Evolutionary conservation across 2,797 vertebrate genomes (phyloP), one percentile per base, ranked within the genome.

Genomic region (Pangasius sanitwongsei): DNA sequence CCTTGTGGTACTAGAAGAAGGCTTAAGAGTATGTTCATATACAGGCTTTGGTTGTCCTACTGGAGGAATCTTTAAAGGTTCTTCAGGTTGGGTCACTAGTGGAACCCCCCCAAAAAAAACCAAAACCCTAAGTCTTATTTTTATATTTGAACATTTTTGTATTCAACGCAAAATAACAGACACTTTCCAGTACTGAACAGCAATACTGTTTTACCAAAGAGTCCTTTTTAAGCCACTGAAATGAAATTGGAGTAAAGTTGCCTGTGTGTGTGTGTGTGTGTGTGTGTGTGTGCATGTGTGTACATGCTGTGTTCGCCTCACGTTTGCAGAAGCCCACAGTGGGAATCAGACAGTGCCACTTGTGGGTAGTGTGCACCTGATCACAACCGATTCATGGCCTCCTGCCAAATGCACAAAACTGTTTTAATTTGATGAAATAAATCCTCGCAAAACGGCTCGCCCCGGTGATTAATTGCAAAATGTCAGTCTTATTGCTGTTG

Each of bases 321-420:
- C 90, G 93, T 95, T 95, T 95, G 95, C 95, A 94, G 96, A 94
- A 95, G 93, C 94, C 93, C 96, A 93, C 95, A 96, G 89, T 94
- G 95, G 95, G 95, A 96, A 94, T 96, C 95, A 93, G 94, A 94
- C 94, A 83, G 83, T 94, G 94, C 93, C 96, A 96, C 96, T 96
- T 96, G 96, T 96, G 95, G 95, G 95, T 94, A 88, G 92, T 92
- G 94, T 92, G 93, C 96, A 96, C 96, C 96, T 96, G 96, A 96
- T 96, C 96, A 96, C 96, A 95, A 94, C 93, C 82, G 93, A 94
- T 89, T 87, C 48, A 55, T 95, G 95, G 94, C 95, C 93, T 88
- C 83, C 67, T 94, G 95, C 95, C 95, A 96, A 93, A 95, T 93
- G 94, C 94, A 95, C 93, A 86, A 88, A 90, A 89, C 81, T 86